Conservation (phyloP, 2,888 invertebrate species). For the Archips crataeganus region DNA sequence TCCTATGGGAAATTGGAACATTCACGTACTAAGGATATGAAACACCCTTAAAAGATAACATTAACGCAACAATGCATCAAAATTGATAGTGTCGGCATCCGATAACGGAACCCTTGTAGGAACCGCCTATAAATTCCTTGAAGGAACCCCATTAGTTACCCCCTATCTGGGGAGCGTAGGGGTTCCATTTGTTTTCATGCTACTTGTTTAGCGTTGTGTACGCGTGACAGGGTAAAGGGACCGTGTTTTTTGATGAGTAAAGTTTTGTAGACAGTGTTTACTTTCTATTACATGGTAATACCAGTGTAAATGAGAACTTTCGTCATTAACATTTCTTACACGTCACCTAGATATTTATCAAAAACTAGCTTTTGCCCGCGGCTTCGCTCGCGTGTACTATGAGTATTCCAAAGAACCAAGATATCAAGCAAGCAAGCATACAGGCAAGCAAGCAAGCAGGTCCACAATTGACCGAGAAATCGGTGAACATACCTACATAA, state of each 20-base stretch:
- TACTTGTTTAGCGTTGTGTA: constrained; percentile 11
- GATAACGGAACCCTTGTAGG: constrained; percentile 29
- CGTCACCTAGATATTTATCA: background rate
- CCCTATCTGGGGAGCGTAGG: constrained; percentile 37
- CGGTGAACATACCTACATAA: too few relatives aligned
- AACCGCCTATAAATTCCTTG: constrained; percentile 38
- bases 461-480: too few relatives aligned
- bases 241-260: constrained; percentile 10
- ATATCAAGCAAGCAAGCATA: too few relatives aligned
- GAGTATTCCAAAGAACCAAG: too few relatives aligned
- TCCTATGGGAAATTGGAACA: constrained; percentile 10
- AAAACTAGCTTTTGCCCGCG: too few relatives aligned
- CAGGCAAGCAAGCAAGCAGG: too few relatives aligned
- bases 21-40: constrained; percentile 1
- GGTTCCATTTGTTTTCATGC: constrained; percentile 30
- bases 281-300: background rate
- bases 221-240: constrained; percentile 1
- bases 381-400: too few relatives aligned
- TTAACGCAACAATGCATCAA: constrained; percentile 37
- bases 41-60: constrained; percentile 29
- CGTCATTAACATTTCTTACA: background rate
- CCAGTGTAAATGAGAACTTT: background rate
- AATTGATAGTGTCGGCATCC: constrained; percentile 35
- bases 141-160: constrained; percentile 39
- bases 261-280: constrained; percentile 1